Conservation (phyloP, 2,888 invertebrate species). For the Rosalia funebris region DNA sequence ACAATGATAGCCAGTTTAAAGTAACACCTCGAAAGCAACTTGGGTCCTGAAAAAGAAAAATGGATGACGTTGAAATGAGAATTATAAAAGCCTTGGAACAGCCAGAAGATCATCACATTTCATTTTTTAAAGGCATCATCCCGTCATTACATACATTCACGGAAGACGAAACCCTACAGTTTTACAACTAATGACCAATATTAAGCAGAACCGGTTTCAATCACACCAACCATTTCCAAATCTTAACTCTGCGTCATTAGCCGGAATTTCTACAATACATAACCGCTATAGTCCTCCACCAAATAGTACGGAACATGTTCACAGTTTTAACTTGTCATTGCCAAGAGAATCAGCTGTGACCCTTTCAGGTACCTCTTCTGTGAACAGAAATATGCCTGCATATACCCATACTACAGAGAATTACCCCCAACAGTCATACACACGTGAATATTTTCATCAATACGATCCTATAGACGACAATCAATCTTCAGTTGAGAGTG, state of each 20-base stretch:
- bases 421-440: not conserved
- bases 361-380: not conserved
- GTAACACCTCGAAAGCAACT: not conserved
- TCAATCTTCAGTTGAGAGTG: not conserved
- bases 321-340: too few species aligned
- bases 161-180: not conserved
- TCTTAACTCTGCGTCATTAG: not conserved
- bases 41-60: not conserved
- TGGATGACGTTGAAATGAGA: not conserved
- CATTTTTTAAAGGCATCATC: not conserved
- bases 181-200: not conserved
- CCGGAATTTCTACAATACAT: not conserved
- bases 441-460: not conserved
- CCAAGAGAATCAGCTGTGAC: not conserved
- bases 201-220: not conserved
- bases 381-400: not conserved
- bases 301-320: not conserved
- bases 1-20: not conserved
- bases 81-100: not conserved
- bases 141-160: not conserved
- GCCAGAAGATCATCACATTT: not conserved
- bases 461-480: not conserved
- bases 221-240: not conserved
- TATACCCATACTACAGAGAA: not conserved
- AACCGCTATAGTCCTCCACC: not conserved